Conservation (phyloP, 2,888 invertebrate species). For the Prostheceraeus crozeri region DNA sequence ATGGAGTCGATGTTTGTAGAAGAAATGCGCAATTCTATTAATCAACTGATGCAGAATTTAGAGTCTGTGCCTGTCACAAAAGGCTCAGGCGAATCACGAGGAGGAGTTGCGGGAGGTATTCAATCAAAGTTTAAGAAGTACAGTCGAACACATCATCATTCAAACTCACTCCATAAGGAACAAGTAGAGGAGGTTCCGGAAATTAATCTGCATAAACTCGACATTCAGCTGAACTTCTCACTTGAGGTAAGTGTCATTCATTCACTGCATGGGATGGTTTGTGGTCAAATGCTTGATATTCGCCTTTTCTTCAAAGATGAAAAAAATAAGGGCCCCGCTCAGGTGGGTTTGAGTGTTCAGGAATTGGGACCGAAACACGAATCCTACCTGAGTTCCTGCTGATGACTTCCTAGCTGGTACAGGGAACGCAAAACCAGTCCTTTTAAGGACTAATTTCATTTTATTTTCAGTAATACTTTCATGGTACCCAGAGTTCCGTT, state of each 20-base stretch:
- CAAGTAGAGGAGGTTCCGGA: constrained; percentile 23
- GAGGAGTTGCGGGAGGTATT: no score
- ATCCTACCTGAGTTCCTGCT: not conserved
- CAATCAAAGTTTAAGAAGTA: constrained; percentile 96
- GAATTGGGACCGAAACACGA: not conserved
- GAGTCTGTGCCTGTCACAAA: constrained; percentile 97
- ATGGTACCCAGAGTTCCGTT: no score
- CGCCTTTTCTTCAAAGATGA: no score
- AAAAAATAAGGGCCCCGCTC: no score
- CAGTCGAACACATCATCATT: constrained; percentile 68
- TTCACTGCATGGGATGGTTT: no score
- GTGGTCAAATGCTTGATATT: no score
- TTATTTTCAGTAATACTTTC: no score
- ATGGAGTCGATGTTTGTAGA: constrained; percentile 99
- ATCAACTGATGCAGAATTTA: constrained; percentile 93
- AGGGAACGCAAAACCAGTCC: no score
- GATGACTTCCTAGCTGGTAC: no score
- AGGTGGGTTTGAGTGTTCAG: no score
- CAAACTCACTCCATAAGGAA: constrained; percentile 27
- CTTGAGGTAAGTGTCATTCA: constrained; percentile 33
- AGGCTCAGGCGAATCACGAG: constrained; percentile 88
- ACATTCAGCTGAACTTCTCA: constrained; percentile 37
- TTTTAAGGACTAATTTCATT: no score
- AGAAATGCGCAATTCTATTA: constrained; percentile 92
- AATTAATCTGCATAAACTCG: constrained; percentile 36